A percentile compares a stretch with the other conserved stretches of the same genome.
Evolutionary conservation across 37 sponge, comb jelly and placozoan genomes (phyloP).

Genomic region (Hexactinellida sp.): DNA sequence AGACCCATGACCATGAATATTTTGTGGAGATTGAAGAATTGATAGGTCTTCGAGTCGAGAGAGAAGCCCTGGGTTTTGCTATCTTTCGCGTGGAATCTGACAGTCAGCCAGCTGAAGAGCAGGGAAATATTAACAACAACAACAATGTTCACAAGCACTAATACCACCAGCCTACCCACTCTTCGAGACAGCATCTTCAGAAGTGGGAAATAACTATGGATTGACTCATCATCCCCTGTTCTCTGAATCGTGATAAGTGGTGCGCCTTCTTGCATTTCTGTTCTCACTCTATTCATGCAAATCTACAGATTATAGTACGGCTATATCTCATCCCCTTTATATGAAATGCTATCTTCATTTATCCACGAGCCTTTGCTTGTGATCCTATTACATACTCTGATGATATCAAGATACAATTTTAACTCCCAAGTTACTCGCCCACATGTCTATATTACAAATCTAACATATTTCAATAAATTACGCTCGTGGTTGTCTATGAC

Average conservation of each 20-base stretch:
- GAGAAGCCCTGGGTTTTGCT: background rate
- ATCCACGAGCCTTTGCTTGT: too few species aligned
- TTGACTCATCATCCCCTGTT: background rate
- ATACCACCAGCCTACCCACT: background rate
- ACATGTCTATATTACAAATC: too few species aligned
- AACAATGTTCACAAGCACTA: background rate
- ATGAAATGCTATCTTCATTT: too few species aligned
- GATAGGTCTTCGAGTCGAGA: background rate
- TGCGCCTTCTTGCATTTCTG: background rate
- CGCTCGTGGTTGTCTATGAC: too few species aligned
- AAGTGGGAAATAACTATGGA: background rate
- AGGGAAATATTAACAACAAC: background rate
- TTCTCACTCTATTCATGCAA: too few species aligned
- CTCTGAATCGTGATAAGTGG: background rate
- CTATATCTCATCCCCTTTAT: too few species aligned
- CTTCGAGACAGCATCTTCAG: background rate
- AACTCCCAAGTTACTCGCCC: too few species aligned
- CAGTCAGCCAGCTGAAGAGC: background rate
- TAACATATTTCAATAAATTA: too few species aligned
- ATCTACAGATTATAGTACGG: too few species aligned
- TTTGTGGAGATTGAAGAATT: conserved; percentile 7
- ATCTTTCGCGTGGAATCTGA: background rate
- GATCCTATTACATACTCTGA: too few species aligned
- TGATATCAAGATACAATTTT: too few species aligned
- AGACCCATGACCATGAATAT: background rate